Base-by-base conservation (phyloP, 2,888 invertebrate genomes). In the Acleris laterana region DNA sequence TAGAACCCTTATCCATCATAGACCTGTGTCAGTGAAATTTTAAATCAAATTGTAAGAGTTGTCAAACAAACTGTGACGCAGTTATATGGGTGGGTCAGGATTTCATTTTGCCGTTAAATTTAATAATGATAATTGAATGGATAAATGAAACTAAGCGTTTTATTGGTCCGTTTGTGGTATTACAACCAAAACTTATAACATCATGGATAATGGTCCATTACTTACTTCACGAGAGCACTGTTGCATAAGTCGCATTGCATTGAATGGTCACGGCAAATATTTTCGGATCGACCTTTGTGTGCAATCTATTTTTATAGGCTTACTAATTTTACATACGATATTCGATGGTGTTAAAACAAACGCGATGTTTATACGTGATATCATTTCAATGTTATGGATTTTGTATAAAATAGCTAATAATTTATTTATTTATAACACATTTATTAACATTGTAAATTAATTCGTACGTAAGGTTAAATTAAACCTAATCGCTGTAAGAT, bases 221-320 rank as follows among this genome's bases (percentile, higher is more conserved):
- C 42, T 56, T 56, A 28, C 32, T 17, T 42, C 55, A 44, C 44
- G 38, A 20, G 22, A 55, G 42, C 53, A 38, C 55, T 42, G 42
- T 55, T 44, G 32, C 9, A 32, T 57, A 42, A 38, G 62, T 69
- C 74, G 71, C 68, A 70, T 46, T 74, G 38, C 38, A 38, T 38
- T 38, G 74, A 74, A 77, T 77, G 74, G 82, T 80, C 77, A 80
- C 78, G 79, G 79, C 81, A 81, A 79, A 86, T 89, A 88, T 89
- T 88, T 89, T 87, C 83, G 73, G 84, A 87, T 81, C 79, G 70
- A 79, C 77, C 74, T 85, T 86, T 87, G 78, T 75, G 89, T 90
- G 90, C 90, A 89, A 90, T 91, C 87, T 90, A 90, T 91, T 90
- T 91, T 90, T 89, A 85, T 90, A 90, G 82, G 83, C 83, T 82